Percentiles rank a stretch among this genome's conserved stretches.
These are phyloP conservation scores for Drosophila mauritiana DNA, from an alignment of 1,140 invertebrate species.

Conservation along the genomic window DNA sequence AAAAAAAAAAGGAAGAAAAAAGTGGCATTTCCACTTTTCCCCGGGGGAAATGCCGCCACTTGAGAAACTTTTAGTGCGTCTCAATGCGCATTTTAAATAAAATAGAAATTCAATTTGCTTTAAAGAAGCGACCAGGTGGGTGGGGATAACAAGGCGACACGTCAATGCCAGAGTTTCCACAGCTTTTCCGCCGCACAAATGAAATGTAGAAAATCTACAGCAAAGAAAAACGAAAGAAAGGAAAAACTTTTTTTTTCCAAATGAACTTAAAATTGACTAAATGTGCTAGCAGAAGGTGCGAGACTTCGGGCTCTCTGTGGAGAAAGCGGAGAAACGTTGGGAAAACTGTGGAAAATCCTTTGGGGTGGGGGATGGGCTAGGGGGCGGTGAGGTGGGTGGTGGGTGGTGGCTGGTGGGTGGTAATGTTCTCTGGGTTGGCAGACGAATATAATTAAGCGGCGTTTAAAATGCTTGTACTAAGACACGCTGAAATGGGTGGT, in stretches of 20 bases:
- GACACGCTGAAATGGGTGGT: conserved; percentile 15
- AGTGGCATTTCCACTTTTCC: not conserved
- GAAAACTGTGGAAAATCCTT: conserved; percentile 9
- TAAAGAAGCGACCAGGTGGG: conserved; percentile 68
- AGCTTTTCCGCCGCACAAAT: conserved; percentile 49
- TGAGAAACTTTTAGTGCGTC: conserved; percentile 80
- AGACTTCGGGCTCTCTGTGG: conserved; percentile 35
- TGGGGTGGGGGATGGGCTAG: too few relatives aligned
- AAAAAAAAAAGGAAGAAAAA: not conserved
- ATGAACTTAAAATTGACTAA: conserved; percentile 83
- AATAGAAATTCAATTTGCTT: conserved; percentile 83
- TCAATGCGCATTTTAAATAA: conserved; percentile 83
- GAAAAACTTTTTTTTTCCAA: conserved; percentile 53
- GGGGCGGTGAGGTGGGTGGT: too few relatives aligned
- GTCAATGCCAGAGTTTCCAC: conserved; percentile 51
- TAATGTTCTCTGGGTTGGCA: not conserved
- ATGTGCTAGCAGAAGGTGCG: conserved; percentile 76
- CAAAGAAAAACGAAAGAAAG: conserved; percentile 22
- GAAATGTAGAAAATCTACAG: conserved; percentile 40
- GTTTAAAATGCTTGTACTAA: conserved; percentile 77
- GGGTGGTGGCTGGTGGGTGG: not conserved
- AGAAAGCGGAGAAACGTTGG: conserved; percentile 25
- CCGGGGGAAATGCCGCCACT: conserved; percentile 61
- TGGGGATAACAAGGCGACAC: conserved; percentile 46
- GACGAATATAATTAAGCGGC: conserved; percentile 79